Evolutionary conservation across 1,140 invertebrate genomes (phyloP).

Genomic region (Diorhabda elongata): DNA sequence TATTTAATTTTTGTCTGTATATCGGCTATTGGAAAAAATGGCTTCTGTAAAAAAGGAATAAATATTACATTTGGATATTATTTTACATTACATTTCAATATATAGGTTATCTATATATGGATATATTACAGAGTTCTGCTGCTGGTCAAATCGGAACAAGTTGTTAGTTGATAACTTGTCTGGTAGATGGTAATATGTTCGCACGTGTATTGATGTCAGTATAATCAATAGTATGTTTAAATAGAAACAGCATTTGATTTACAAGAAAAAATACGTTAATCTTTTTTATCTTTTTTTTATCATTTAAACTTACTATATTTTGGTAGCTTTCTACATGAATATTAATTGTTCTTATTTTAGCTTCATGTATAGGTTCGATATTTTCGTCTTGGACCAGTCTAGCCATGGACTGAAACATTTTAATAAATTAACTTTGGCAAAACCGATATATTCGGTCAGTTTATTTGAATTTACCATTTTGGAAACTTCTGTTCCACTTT

Average conservation of each 20-base stretch:
- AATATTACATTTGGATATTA: conserved; percentile 13
- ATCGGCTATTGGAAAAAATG: conserved; percentile 27
- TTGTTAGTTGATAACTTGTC: background rate
- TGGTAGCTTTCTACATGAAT: conserved; percentile 5
- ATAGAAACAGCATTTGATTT: too few species aligned
- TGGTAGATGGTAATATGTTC: background rate
- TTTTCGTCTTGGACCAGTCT: background rate
- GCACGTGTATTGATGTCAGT: background rate
- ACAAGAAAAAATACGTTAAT: too few species aligned
- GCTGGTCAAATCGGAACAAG: background rate
- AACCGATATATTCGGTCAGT: background rate
- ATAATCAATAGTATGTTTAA: too few species aligned
- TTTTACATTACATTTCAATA: background rate
- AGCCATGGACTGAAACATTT: background rate
- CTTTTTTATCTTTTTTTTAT: too few species aligned
- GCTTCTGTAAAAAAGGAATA: conserved; percentile 12
- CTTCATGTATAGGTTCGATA: background rate
- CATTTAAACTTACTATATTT: conserved; percentile 6
- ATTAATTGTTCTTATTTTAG: background rate
- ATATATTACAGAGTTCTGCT: background rate
- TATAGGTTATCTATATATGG: background rate
- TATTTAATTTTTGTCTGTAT: conserved; percentile 24
- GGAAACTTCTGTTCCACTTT: background rate
- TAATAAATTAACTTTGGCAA: background rate
- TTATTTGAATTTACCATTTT: background rate